These are phyloP conservation scores for Charaxes varanes DNA, from an alignment of 1,140 invertebrate genomes.

Conservation along the genomic window DNA sequence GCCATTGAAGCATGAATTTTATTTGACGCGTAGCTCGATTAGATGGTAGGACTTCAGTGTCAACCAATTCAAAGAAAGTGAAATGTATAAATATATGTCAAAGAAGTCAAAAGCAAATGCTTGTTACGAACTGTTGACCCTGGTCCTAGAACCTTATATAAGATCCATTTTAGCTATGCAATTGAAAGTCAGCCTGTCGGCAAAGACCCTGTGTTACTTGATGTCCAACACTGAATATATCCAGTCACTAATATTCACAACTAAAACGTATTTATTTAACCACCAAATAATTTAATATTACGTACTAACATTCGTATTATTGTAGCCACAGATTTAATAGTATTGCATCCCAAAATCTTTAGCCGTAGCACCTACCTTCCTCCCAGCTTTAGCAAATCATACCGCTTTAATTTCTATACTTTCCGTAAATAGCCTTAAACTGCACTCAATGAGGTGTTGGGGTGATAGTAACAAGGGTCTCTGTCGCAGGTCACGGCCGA, in stretches of 20 bases:
- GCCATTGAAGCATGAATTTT: too few species aligned
- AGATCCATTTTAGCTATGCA: too few species aligned
- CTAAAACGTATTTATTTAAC: too few species aligned
- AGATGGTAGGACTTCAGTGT: too few species aligned
- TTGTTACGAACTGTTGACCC: too few species aligned
- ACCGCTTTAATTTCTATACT: constrained; percentile 7
- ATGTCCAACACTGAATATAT: constrained; percentile 50
- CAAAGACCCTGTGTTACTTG: constrained; percentile 66
- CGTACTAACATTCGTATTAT: neutral
- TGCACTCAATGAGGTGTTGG: constrained; percentile 45
- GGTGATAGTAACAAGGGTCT: constrained; percentile 68
- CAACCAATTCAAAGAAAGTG: too few species aligned
- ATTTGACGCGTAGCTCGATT: too few species aligned
- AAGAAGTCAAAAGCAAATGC: too few species aligned
- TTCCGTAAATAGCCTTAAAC: constrained; percentile 24
- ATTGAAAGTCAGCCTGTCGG: constrained; percentile 54
- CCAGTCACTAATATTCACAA: constrained; percentile 49
- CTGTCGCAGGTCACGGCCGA: constrained; percentile 81
- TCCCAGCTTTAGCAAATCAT: constrained; percentile 12
- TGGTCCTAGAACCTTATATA: too few species aligned
- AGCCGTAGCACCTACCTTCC: neutral
- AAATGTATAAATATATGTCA: too few species aligned
- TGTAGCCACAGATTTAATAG: too few species aligned
- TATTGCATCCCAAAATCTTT: too few species aligned
- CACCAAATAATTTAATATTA: neutral